Percentiles rank a stretch among this genome's conserved stretches.
These are phyloP conservation scores for Nephrotoma guestfalica DNA, from an alignment of 2,888 invertebrate species.

Conservation along the genomic window DNA sequence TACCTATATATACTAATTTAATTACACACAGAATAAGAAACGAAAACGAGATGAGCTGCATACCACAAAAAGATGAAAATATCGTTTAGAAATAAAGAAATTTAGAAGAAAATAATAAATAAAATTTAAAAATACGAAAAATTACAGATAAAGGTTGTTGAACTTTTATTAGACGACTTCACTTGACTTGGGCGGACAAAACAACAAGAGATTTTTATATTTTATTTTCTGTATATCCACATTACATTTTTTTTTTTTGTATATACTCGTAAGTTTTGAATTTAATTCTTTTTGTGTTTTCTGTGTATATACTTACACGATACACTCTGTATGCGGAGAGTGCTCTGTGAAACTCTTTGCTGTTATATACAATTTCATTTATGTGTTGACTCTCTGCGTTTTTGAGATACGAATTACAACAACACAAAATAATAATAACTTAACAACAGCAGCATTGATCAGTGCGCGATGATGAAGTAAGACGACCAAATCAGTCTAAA, in stretches of 20 bases:
- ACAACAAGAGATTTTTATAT: background rate
- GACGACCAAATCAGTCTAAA: background rate
- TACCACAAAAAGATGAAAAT: background rate
- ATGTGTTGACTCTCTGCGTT: background rate
- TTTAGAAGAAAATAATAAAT: background rate
- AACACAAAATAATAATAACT: background rate
- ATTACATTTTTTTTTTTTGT: background rate
- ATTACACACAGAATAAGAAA: background rate
- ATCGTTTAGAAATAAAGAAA: background rate
- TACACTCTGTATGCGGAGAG: background rate
- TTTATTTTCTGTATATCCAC: background rate
- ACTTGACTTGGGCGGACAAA: constrained; percentile 4
- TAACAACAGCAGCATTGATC: background rate
- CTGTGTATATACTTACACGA: background rate
- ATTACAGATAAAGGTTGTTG: constrained; percentile 1
- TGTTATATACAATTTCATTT: background rate
- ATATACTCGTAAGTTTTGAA: background rate
- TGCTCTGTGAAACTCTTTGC: background rate
- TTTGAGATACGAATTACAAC: background rate
- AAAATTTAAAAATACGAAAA: background rate
- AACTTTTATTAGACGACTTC: constrained; percentile 3
- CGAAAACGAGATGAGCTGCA: background rate
- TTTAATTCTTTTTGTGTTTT: background rate
- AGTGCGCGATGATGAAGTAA: background rate
- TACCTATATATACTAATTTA: background rate